These are phyloP conservation scores for Pollenia griseotomentosa DNA, from an alignment of 2,888 invertebrate genomes.

Conservation along the genomic window DNA sequence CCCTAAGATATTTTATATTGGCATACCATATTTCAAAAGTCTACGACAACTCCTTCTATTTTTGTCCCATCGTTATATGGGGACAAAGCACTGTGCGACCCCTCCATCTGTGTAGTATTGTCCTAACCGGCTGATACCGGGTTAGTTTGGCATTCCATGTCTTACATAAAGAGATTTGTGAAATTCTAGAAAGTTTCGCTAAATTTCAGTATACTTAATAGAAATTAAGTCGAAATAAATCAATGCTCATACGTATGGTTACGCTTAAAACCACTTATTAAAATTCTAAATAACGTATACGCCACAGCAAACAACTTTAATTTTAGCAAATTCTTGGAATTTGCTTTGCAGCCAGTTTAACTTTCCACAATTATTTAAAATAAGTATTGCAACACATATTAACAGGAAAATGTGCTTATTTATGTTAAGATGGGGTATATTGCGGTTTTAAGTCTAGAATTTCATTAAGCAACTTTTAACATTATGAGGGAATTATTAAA, in stretches of 20 bases:
- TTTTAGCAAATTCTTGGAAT: constrained; percentile 2
- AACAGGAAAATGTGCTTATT: constrained; percentile 31
- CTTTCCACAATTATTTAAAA: constrained; percentile 31
- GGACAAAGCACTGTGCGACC: no score
- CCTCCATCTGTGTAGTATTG: no score
- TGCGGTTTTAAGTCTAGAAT: constrained; percentile 48
- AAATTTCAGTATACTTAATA: neutral
- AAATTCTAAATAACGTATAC: constrained; percentile 11
- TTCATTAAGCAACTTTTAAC: constrained; percentile 48
- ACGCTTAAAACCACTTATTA: neutral
- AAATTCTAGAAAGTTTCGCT: no score
- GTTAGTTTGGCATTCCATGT: no score
- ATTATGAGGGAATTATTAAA: neutral
- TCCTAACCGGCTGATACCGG: no score
- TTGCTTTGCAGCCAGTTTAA: neutral
- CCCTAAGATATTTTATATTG: no score
- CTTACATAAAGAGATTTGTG: no score
- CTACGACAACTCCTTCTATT: no score
- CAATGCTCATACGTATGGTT: constrained; percentile 19
- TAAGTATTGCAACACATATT: constrained; percentile 25
- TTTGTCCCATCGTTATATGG: no score
- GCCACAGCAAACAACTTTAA: neutral
- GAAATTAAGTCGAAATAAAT: constrained; percentile 32
- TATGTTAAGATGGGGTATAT: constrained; percentile 3
- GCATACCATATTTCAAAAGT: no score